A percentile compares a stretch with the other conserved stretches of the same genome.
Conservation (phyloP, 1,140 invertebrate species). For the Pygmarrhopalites habei region DNA sequence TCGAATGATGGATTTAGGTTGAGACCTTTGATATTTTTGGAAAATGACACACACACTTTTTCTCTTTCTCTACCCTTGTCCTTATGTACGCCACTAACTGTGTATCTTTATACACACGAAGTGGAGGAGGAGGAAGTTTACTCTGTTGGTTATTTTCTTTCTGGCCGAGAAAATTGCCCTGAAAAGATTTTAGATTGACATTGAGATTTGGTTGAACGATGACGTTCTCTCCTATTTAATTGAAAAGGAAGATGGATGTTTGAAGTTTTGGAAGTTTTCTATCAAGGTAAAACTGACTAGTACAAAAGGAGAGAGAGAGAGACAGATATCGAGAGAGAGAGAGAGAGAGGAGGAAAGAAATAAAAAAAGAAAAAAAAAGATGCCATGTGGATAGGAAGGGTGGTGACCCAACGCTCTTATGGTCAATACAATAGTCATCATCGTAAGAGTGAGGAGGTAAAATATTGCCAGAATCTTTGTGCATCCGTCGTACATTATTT, state of each 20-base stretch:
- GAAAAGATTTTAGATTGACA: not conserved
- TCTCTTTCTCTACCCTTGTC: no score
- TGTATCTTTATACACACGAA: no score
- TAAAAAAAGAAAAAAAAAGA: not conserved
- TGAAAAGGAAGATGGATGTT: conserved; percentile 1
- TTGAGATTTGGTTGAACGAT: not conserved
- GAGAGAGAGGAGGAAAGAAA: not conserved
- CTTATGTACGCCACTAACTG: no score
- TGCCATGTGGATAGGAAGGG: conserved; percentile 11
- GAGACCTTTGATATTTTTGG: no score
- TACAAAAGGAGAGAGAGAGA: not conserved
- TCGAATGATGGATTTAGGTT: no score
- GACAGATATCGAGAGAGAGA: not conserved
- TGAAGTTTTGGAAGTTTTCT: no score
- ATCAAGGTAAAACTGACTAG: no score
- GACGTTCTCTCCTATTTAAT: conserved; percentile 5
- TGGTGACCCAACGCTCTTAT: conserved; percentile 5
- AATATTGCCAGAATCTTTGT: conserved; percentile 2
- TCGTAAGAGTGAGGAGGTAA: not conserved
- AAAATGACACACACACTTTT: no score
- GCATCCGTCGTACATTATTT: no score
- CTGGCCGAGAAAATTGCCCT: no score
- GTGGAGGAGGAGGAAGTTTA: no score
- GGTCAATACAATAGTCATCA: not conserved
- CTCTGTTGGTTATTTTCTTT: not conserved